phyloP scores from a whole-genome alignment of 2,797 vertebrate genomes.

The Cryptoblepharus egeriae region DNA sequence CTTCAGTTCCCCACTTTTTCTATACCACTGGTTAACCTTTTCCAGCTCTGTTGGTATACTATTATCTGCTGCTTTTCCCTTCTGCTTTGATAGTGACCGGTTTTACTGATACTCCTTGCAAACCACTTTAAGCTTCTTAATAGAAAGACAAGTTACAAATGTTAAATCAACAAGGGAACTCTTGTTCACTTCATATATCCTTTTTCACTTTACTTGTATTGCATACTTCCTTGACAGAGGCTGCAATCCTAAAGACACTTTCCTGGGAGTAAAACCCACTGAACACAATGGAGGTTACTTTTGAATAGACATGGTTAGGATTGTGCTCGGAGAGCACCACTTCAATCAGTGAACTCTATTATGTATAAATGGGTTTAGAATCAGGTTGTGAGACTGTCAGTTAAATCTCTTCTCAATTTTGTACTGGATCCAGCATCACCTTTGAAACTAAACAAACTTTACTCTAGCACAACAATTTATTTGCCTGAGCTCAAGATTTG shows the following conservation, averaged over 20 bases:
- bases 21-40: background rate
- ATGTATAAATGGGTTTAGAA: background rate
- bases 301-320: too few relatives aligned
- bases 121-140: too few relatives aligned
- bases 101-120: too few relatives aligned
- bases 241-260: too few relatives aligned
- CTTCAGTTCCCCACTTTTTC: background rate
- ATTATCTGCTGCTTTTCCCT: too few relatives aligned
- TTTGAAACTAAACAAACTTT: background rate
- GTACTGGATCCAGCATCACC: background rate
- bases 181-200: background rate
- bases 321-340: too few relatives aligned
- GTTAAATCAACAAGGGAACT: too few relatives aligned
- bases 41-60: too few relatives aligned
- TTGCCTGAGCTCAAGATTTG: background rate
- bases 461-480: background rate
- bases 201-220: background rate
- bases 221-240: background rate
- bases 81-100: too few relatives aligned
- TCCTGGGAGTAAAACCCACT: too few relatives aligned
- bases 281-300: too few relatives aligned
- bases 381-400: background rate
- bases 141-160: background rate
- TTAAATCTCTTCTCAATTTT: background rate
- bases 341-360: background rate